Base-by-base conservation (phyloP, 1,140 invertebrate genomes). In the Brachionus paranguensis region DNA sequence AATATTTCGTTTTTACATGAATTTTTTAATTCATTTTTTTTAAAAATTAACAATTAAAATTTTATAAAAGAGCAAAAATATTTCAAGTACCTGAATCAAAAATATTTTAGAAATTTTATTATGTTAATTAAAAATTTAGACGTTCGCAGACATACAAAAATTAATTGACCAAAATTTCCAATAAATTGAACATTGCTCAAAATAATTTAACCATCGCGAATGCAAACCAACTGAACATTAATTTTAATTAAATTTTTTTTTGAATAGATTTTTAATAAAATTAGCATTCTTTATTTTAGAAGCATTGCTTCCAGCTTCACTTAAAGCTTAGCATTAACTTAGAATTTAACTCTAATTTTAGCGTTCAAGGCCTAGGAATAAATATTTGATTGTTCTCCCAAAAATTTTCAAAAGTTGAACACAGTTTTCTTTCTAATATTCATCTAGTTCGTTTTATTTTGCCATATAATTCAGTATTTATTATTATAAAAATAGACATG, bases 401-500 rank as follows among this genome's bases (percentile, higher is more conserved):
- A 60, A 60, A 60, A 24, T 24, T 60, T 60, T 60, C 53, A 60
- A 17, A 20, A 60, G 20, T 60, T 60, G 3, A 60, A 24, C 17
- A 20, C 53, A 60, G 27, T 60, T 27, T 60, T 60, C 17, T 24
- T 60, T 60, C 8, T 7, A 24, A 60, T 60, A 60, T 68, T 41
- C 33, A 12, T 68, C 65, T 68, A 33, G 65, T 41, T 72, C 37
- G 41, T 72, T 72, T 43, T 72, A 3, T 72, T 43, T 72, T 72
- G 29, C 41, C 29, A 72, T 72, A 41, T 72, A 41, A 37, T 76
- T 76, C 20, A 50, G 72, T 76, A 76, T 76, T 76, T 76, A 41
- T 72, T 72, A 72, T 72, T 72, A 72, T 72, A 76, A 76, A 76
- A 76, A 76, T 76, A 76, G 72, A 76, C 72, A 76, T 76, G 72